Evolutionary conservation across 2,797 vertebrate genomes (phyloP).

Genomic region (Numenius phaeopus): DNA sequence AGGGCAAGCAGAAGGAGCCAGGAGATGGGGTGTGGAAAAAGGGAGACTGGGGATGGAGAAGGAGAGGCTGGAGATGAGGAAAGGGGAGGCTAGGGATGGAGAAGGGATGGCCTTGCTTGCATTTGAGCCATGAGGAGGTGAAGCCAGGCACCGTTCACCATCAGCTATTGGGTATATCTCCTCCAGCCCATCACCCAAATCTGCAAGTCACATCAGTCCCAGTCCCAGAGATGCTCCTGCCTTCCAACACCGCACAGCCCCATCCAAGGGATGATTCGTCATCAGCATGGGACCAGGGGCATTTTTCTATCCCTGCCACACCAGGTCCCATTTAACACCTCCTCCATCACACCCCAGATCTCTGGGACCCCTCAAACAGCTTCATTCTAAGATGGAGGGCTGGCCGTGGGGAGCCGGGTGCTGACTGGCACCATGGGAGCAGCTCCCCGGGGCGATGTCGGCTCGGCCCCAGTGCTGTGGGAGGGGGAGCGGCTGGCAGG

Average conservation of each 20-base stretch:
- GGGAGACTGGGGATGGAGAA: neutral
- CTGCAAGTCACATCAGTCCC: fast-evolving
- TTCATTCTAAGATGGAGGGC: neutral
- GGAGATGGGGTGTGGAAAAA: neutral
- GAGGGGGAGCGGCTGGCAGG: neutral
- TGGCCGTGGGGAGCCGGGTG: fast-evolving
- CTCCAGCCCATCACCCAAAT: neutral
- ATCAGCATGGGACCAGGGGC: neutral
- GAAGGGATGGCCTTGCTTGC: neutral
- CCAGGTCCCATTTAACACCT: neutral
- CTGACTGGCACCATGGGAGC: neutral
- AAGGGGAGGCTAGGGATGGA: fast-evolving
- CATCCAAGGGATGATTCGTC: neutral
- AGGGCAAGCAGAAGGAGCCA: neutral
- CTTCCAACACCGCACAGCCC: neutral
- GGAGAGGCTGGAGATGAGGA: neutral
- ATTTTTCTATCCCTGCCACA: neutral
- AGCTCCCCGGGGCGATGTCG: fast-evolving
- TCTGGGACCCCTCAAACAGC: fast-evolving
- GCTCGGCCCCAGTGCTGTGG: neutral
- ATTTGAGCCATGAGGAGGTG: neutral
- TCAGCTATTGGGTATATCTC: fast-evolving
- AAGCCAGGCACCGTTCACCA: neutral
- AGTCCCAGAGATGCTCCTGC: neutral
- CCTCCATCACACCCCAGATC: neutral